Evolutionary conservation across 1,140 invertebrate species (phyloP).

Genomic region (Diachasma alloeum): DNA sequence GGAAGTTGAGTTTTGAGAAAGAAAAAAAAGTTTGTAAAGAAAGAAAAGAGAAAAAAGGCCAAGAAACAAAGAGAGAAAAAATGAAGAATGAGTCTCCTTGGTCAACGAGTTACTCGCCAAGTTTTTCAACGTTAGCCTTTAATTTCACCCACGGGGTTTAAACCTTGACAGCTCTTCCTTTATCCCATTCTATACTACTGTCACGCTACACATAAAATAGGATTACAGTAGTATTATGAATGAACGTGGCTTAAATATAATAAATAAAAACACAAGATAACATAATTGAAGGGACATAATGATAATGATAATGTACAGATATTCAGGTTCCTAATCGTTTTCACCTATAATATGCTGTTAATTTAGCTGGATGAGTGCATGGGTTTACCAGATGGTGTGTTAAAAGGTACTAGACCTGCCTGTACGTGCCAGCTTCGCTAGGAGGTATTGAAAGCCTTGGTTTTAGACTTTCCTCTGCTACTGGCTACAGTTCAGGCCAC

Average conservation of each 20-base stretch:
- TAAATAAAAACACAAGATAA: no score
- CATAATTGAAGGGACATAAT: no score
- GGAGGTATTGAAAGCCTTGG: background rate
- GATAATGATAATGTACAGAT: no score
- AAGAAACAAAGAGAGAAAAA: background rate
- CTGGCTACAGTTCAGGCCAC: background rate
- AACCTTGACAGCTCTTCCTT: constrained; percentile 12
- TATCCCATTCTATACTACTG: constrained; percentile 16
- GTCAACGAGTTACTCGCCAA: constrained; percentile 24
- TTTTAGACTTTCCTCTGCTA: background rate
- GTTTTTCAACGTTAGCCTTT: constrained; percentile 25
- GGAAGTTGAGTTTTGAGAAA: background rate
- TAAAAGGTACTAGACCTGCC: background rate
- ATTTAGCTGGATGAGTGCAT: background rate
- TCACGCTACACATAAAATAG: background rate
- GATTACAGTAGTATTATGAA: background rate
- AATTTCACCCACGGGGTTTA: constrained; percentile 13
- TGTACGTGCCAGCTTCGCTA: background rate
- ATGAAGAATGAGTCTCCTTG: constrained; percentile 25
- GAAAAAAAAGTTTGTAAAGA: background rate
- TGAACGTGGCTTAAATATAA: background rate
- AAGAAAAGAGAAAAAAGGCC: background rate
- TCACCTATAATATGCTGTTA: background rate
- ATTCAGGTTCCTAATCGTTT: no score
- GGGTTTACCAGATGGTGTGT: background rate